Percentiles rank a stretch among this genome's conserved stretches.
Evolutionary conservation across 2,888 invertebrate species (phyloP).

Genomic region (Ctenicera cuprea): DNA sequence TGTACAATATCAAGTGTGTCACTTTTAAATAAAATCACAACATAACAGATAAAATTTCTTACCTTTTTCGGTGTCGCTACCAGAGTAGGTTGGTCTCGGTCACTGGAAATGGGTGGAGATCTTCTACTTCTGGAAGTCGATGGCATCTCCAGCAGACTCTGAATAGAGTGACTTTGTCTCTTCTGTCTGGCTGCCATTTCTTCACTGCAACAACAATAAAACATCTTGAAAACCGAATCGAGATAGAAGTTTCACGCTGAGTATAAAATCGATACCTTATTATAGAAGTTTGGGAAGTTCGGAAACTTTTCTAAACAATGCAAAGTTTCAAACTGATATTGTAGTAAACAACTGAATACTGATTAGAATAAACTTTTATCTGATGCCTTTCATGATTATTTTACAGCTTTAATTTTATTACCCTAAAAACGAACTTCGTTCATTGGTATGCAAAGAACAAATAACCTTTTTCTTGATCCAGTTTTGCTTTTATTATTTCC

Average conservation of each 20-base stretch:
- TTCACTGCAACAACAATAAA: constrained; percentile 64
- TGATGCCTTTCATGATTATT: constrained; percentile 52
- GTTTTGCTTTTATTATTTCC: neutral
- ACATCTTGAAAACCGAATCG: constrained; percentile 60
- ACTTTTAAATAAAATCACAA: too few relatives aligned
- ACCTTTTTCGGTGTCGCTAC: constrained; percentile 73
- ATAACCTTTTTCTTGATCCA: neutral
- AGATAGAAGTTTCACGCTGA: constrained; percentile 58
- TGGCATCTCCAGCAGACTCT: constrained; percentile 74
- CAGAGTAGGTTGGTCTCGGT: constrained; percentile 19
- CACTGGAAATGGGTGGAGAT: constrained; percentile 37
- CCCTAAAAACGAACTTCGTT: constrained; percentile 20
- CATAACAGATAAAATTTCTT: constrained; percentile 43
- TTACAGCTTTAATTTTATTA: constrained; percentile 42
- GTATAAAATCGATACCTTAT: constrained; percentile 69
- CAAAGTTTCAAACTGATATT: constrained; percentile 65
- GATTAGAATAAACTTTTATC: constrained; percentile 62
- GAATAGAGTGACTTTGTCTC: constrained; percentile 74
- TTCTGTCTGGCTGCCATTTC: constrained; percentile 73
- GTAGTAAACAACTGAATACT: constrained; percentile 68
- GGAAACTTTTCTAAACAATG: constrained; percentile 70
- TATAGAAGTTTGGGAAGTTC: constrained; percentile 68
- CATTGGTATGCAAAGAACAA: constrained; percentile 23
- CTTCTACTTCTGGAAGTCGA: constrained; percentile 67
- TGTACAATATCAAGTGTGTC: too few relatives aligned